A percentile compares a stretch with the other conserved stretches of the same genome.
Conservation (phyloP, 92 coral and sea anemone species). For the Epizoanthus fatuus region DNA sequence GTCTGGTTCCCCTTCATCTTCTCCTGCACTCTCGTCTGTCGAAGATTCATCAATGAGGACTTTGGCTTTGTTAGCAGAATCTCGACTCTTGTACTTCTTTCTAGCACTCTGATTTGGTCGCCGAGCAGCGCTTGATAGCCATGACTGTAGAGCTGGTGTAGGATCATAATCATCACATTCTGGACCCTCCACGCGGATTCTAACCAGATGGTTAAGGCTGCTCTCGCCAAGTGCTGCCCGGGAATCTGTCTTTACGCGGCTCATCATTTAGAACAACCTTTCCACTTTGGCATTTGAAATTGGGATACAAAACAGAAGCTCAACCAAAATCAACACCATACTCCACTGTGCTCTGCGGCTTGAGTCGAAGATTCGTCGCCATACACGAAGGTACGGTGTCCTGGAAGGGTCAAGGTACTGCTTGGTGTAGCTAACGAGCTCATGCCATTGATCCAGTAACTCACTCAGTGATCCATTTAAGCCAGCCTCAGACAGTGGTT, state of each 20-base stretch:
- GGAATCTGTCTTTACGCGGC: conserved; percentile 78
- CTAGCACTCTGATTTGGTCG: conserved; percentile 54
- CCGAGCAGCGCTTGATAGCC: conserved; percentile 65
- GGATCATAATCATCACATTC: conserved; percentile 70
- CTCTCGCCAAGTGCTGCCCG: conserved; percentile 68
- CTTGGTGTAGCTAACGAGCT: conserved; percentile 60
- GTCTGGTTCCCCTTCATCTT: conserved; percentile 41
- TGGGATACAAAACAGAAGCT: conserved; percentile 79
- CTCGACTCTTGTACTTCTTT: conserved; percentile 55
- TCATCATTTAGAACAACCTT: conserved; percentile 80
- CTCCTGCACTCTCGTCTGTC: conserved; percentile 63
- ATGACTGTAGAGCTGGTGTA: conserved; percentile 64
- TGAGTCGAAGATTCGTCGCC: conserved; percentile 76
- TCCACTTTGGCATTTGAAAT: conserved; percentile 88
- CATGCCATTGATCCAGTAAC: conserved; percentile 79
- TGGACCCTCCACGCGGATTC: conserved; percentile 74
- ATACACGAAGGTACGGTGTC: conserved; percentile 76
- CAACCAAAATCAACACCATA: conserved; percentile 72
- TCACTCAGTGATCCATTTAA: conserved; percentile 23
- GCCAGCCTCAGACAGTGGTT: conserved; percentile 60
- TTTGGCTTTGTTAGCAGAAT: conserved; percentile 55
- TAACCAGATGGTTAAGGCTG: conserved; percentile 62
- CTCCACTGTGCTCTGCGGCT: conserved; percentile 64
- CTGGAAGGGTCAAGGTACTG: conserved; percentile 79
- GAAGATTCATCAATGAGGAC: conserved; percentile 70